These are phyloP conservation scores for Scylla paramamosain DNA, from an alignment of 1,140 invertebrate genomes.

Conservation along the genomic window DNA sequence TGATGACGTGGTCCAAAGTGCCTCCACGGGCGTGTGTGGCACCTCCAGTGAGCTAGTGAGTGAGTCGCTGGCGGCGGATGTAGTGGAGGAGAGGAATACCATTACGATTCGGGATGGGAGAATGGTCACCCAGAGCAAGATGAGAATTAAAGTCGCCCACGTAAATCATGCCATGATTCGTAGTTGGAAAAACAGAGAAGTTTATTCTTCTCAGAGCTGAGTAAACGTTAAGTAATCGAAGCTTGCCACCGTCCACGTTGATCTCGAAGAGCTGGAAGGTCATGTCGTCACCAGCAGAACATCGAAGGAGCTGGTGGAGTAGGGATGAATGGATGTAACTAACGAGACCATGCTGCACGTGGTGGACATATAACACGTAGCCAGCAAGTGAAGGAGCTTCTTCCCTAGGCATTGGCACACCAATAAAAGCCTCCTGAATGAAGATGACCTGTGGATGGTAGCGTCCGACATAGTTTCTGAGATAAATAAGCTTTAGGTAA, in stretches of 20 bases:
- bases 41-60: not conserved
- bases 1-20: slow-evolving; percentile 28
- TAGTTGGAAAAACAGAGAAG: not conserved
- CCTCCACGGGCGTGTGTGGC: not conserved
- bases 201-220: slow-evolving; percentile 31
- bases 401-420: not conserved
- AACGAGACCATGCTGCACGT: not conserved
- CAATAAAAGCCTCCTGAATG: slow-evolving; percentile 32
- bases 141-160: slow-evolving; percentile 31
- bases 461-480: not conserved
- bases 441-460: not conserved
- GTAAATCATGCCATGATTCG: slow-evolving; percentile 37
- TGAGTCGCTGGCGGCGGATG: not conserved
- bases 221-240: slow-evolving; percentile 32
- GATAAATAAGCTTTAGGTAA: not conserved
- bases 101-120: slow-evolving; percentile 3
- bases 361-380: slow-evolving; percentile 27
- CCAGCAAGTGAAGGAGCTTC: slow-evolving; percentile 32
- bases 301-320: not conserved
- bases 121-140: slow-evolving; percentile 34
- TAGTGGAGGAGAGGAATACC: not conserved
- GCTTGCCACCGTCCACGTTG: not conserved
- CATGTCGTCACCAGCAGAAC: not conserved
- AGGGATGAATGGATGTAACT: not conserved
- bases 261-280: slow-evolving; percentile 31